A percentile compares a stretch with the other conserved stretches of the same genome.
Conservation (phyloP, 92 coral and sea anemone species). For the Diadumene lineata region DNA sequence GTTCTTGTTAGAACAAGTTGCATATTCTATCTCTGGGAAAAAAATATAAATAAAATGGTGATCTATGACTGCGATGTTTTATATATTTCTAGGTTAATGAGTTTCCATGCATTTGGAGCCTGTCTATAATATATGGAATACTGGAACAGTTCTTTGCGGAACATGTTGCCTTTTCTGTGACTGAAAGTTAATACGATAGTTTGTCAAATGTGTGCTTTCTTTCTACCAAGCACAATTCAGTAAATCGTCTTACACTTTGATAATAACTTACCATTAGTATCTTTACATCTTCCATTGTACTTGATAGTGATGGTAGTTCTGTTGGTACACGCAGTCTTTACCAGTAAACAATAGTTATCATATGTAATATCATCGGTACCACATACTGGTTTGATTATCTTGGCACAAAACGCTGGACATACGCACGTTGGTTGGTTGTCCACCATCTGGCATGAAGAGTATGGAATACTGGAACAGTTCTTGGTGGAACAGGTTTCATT, state of each 20-base stretch:
- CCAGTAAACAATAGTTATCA: constrained; percentile 10
- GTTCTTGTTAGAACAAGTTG: neutral
- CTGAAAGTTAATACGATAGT: neutral
- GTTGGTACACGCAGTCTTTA: constrained; percentile 5
- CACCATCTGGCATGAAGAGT: constrained; percentile 33
- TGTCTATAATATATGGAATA: constrained; percentile 1
- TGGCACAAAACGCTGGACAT: constrained; percentile 27
- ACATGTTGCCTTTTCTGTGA: neutral
- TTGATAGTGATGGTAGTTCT: constrained; percentile 6
- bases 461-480: constrained; percentile 4
- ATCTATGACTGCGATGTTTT: no score
- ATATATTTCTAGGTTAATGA: no score
- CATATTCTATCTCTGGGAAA: neutral
- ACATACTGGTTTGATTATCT: constrained; percentile 16
- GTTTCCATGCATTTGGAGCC: no score
- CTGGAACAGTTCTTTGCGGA: neutral
- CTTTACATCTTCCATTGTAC: neutral
- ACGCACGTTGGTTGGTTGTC: constrained; percentile 37
- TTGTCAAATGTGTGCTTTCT: no score
- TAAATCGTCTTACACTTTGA: no score
- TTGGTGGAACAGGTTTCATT: neutral
- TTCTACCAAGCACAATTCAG: no score
- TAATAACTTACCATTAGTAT: no score
- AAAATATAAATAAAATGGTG: no score
- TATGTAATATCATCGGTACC: constrained; percentile 20